Conservation (phyloP, 2,888 invertebrate species). For the Eurois occulta region DNA sequence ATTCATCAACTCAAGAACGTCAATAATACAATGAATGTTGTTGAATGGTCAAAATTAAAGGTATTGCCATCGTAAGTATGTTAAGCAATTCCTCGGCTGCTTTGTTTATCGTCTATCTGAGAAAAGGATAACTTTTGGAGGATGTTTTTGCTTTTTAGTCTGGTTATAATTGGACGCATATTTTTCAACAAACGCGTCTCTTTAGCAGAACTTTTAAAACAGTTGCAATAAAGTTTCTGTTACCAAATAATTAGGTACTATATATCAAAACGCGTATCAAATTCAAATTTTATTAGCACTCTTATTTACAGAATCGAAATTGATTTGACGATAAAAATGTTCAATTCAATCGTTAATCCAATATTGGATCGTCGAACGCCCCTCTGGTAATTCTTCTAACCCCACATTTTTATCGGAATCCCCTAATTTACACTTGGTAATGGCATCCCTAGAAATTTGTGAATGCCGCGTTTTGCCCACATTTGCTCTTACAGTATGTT, state of each 20-base stretch:
- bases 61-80: not conserved
- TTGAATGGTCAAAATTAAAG: not conserved
- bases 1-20: not conserved
- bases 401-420: slow-evolving; percentile 74
- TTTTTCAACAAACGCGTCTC: not conserved
- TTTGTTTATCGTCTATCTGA: no score
- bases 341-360: slow-evolving; percentile 69
- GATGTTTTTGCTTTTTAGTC: no score
- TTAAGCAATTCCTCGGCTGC: not conserved
- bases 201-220: slow-evolving; percentile 8
- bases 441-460: slow-evolving; percentile 65
- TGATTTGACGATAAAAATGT: slow-evolving; percentile 63
- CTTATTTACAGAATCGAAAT: slow-evolving; percentile 65
- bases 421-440: slow-evolving; percentile 76
- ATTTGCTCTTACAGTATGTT: slow-evolving; percentile 49
- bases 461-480: slow-evolving; percentile 58
- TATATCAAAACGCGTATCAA: slow-evolving; percentile 35
- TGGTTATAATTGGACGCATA: not conserved
- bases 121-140: not conserved
- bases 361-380: slow-evolving; percentile 69
- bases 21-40: not conserved
- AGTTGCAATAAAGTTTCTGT: slow-evolving; percentile 35
- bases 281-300: slow-evolving; percentile 52
- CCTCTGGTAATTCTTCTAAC: slow-evolving; percentile 67
- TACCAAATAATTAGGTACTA: slow-evolving; percentile 55